phyloP scores from a whole-genome alignment of 1,140 invertebrate species.

The Procambarus clarkii region DNA sequence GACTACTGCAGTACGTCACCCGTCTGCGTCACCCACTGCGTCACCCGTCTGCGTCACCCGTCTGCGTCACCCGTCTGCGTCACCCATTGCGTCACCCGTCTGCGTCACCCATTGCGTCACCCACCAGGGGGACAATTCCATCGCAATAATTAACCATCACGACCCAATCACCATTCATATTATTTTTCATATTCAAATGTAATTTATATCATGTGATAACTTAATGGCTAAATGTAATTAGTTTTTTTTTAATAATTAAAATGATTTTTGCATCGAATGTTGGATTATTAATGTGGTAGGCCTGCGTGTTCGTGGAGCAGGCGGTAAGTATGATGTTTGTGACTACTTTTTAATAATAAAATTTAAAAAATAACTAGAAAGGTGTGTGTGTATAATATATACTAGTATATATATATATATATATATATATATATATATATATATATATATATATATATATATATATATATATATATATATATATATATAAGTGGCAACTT shows the following conservation, averaged over 20 bases:
- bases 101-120: too few relatives aligned
- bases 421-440: constrained; percentile 10
- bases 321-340: too few relatives aligned
- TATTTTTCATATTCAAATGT: constrained; percentile 7
- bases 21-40: too few relatives aligned
- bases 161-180: not conserved
- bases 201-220: constrained; percentile 2
- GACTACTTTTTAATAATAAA: too few relatives aligned
- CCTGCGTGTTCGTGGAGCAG: not conserved
- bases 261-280: not conserved
- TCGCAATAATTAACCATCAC: not conserved
- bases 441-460: constrained; percentile 6
- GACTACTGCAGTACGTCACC: too few relatives aligned
- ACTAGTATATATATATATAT: not conserved
- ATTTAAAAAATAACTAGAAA: not conserved
- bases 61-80: too few relatives aligned
- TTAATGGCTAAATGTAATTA: not conserved
- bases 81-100: too few relatives aligned
- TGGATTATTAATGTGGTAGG: not conserved
- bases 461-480: not conserved
- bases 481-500: not conserved
- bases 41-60: too few relatives aligned
- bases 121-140: not conserved
- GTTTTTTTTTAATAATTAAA: not conserved
- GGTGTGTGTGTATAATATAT: not conserved